Evolutionary conservation across 2,888 invertebrate species (phyloP).

Genomic region (Microctonus hyperodae): DNA sequence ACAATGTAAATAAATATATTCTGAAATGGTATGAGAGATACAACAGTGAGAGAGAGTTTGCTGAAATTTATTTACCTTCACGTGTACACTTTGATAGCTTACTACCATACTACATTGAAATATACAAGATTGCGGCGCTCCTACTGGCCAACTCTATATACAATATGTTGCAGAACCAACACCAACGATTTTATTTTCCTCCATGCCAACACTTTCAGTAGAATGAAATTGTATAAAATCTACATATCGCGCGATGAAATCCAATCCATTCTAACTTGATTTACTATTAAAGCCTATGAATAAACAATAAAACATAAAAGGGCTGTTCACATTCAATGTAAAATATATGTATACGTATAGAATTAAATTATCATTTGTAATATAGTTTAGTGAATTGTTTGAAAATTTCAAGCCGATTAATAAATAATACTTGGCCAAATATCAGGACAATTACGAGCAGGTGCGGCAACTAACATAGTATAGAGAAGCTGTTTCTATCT

Average conservation of each 20-base stretch:
- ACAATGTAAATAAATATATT: background rate
- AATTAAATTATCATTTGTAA: background rate
- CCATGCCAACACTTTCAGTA: slow-evolving; percentile 13
- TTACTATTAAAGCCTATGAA: background rate
- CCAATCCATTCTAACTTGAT: slow-evolving; percentile 3
- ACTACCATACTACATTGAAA: background rate
- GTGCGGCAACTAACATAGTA: slow-evolving; percentile 39
- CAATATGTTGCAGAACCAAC: background rate
- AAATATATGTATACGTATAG: background rate
- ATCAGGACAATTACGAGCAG: slow-evolving; percentile 54
- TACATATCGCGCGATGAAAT: slow-evolving; percentile 41
- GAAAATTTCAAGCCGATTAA: slow-evolving; percentile 49
- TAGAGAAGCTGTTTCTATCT: slow-evolving; percentile 38
- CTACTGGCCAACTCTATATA: background rate
- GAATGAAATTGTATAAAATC: slow-evolving; percentile 40
- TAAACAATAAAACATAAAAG: background rate
- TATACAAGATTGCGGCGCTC: background rate
- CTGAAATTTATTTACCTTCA: background rate
- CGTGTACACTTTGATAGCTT: background rate
- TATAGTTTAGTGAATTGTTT: background rate
- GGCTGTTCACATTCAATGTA: background rate
- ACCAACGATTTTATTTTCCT: slow-evolving; percentile 42
- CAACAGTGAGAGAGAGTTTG: background rate
- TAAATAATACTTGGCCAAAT: slow-evolving; percentile 47
- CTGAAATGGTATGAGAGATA: background rate